A percentile compares a stretch with the other conserved stretches of the same genome.
Evolutionary conservation across 2,888 invertebrate genomes (phyloP).

Genomic region (Diaphora mendica): DNA sequence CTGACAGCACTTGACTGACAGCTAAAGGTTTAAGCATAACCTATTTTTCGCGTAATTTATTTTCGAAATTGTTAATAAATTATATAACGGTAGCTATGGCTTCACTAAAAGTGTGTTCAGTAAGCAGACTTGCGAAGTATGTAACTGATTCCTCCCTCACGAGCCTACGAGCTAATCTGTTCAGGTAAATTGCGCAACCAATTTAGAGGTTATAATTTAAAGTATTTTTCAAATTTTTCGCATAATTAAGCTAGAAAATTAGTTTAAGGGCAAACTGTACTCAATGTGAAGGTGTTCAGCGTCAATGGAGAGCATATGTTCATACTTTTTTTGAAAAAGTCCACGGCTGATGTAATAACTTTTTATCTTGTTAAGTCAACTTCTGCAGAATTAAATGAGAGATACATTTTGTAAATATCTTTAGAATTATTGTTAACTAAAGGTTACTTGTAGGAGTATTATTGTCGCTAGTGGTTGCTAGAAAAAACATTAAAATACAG

Average conservation of each 20-base stretch:
- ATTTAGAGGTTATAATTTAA: slow-evolving; percentile 58
- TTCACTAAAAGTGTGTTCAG: slow-evolving; percentile 81
- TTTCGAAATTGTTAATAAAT: slow-evolving; percentile 45
- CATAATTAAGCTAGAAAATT: background rate
- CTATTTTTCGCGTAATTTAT: slow-evolving; percentile 53
- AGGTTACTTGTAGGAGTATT: background rate
- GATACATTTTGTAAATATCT: background rate
- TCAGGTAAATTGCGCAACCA: slow-evolving; percentile 86
- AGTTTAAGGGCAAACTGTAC: too few species aligned
- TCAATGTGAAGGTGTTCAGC: background rate
- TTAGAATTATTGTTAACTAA: background rate
- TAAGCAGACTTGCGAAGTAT: slow-evolving; percentile 80
- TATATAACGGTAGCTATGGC: slow-evolving; percentile 72
- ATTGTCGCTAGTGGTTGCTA: background rate
- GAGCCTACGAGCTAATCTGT: slow-evolving; percentile 72
- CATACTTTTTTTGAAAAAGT: background rate
- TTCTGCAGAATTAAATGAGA: background rate
- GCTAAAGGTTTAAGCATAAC: slow-evolving; percentile 63
- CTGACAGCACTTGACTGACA: slow-evolving; percentile 32
- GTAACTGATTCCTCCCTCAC: slow-evolving; percentile 79
- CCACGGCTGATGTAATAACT: slow-evolving; percentile 39
- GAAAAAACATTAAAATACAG: background rate
- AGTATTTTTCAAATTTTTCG: slow-evolving; percentile 26
- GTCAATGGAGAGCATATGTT: background rate
- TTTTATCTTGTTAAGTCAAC: background rate